Percentiles rank a stretch among this genome's conserved stretches.
Evolutionary conservation across 2,113 vertebrate species (phyloP).

Genomic region (Neodon shergylaensis): DNA sequence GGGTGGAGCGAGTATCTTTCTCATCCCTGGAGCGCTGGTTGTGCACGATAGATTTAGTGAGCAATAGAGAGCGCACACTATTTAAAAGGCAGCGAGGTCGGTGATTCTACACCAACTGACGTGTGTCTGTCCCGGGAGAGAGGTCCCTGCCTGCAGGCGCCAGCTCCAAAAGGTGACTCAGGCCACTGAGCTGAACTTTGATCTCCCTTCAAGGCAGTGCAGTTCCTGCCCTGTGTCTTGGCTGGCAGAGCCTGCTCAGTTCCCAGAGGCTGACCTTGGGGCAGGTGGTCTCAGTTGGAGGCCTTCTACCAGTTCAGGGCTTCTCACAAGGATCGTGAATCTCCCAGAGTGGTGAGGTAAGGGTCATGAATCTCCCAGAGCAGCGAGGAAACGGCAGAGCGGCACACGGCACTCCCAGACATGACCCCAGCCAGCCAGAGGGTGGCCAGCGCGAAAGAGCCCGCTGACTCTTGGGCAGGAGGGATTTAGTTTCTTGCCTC

Average conservation of each 20-base stretch:
- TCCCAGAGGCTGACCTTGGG: constrained; percentile 15
- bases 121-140: constrained; percentile 5
- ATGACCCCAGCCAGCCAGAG: neutral
- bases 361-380: neutral
- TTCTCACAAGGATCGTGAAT: neutral
- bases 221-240: constrained; percentile 18
- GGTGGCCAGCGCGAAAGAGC: neutral
- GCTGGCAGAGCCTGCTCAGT: neutral
- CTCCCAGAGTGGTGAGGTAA: constrained; percentile 29
- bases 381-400: constrained; percentile 31
- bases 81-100: constrained; percentile 66
- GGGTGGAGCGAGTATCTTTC: neutral
- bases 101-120: constrained; percentile 51
- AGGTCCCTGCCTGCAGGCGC: neutral
- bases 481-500: constrained; percentile 49
- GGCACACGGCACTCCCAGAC: neutral
- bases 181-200: neutral
- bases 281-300: constrained; percentile 10
- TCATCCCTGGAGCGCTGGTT: neutral
- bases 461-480: neutral
- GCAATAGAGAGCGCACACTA: constrained; percentile 31
- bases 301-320: neutral
- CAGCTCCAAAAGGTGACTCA: neutral
- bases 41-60: constrained; percentile 21
- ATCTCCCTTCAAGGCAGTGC: neutral